Conservation (phyloP, 2,888 invertebrate species). For the Drosophila helvetica region DNA sequence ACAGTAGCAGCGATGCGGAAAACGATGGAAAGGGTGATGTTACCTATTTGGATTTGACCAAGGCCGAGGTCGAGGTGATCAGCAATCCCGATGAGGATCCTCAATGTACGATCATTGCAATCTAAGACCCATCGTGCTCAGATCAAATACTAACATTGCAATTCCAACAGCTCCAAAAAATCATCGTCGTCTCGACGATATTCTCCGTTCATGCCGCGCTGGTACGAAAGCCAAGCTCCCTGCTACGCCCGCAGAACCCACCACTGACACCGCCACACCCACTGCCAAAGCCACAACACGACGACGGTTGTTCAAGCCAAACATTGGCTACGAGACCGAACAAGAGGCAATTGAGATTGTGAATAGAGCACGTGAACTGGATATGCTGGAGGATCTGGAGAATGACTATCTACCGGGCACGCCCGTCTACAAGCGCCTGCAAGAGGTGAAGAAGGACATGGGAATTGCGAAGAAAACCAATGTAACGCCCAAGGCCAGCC, state of each 20-base stretch:
- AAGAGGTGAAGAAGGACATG: slow-evolving; percentile 50
- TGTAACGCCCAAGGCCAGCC: slow-evolving; percentile 25
- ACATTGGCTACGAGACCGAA: slow-evolving; percentile 73
- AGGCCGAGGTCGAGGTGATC: slow-evolving; percentile 74
- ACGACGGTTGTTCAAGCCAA: slow-evolving; percentile 80
- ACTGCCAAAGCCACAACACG: slow-evolving; percentile 55
- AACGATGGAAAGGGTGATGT: slow-evolving; percentile 40
- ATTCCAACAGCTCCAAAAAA: slow-evolving; percentile 58
- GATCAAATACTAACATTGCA: neutral
- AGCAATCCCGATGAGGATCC: slow-evolving; percentile 19
- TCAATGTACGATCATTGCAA: slow-evolving; percentile 5
- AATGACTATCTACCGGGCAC: slow-evolving; percentile 54
- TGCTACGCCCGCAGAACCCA: slow-evolving; percentile 52
- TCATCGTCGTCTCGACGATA: slow-evolving; percentile 69
- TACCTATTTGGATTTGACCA: slow-evolving; percentile 81
- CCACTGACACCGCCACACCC: neutral
- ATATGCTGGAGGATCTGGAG: slow-evolving; percentile 48
- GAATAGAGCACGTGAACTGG: slow-evolving; percentile 47
- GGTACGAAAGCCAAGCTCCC: slow-evolving; percentile 73
- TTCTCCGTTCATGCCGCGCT: slow-evolving; percentile 72
- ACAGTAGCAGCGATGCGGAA: neutral
- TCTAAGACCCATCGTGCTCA: too few species aligned
- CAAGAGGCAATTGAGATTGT: slow-evolving; percentile 48
- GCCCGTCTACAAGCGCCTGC: slow-evolving; percentile 55
- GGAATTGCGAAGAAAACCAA: slow-evolving; percentile 11